A percentile compares a stretch with the other conserved stretches of the same genome.
Conservation (phyloP, 1,140 invertebrate genomes). For the Hyposmocoma kahamanoa region DNA sequence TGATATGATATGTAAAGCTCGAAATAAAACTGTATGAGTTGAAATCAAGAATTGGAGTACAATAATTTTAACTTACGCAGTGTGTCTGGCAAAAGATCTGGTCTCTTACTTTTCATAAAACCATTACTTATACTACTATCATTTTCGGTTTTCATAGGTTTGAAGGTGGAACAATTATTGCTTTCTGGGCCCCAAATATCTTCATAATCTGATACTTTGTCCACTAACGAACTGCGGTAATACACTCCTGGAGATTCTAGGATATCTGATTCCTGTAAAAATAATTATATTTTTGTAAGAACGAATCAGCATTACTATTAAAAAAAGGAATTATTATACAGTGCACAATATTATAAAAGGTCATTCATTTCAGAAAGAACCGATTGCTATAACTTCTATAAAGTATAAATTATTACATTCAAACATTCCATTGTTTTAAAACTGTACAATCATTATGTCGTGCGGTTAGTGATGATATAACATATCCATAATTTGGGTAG, state of each 20-base stretch:
- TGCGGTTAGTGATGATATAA: conserved; percentile 43
- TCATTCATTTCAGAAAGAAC: no score
- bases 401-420: no score
- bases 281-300: neutral
- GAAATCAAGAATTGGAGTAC: neutral
- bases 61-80: conserved; percentile 69
- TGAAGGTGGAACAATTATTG: conserved; percentile 75
- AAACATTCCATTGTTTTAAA: neutral
- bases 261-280: conserved; percentile 87
- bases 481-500: conserved; percentile 22
- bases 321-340: neutral
- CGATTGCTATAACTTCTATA: no score
- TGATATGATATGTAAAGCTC: no score
- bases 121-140: conserved; percentile 70
- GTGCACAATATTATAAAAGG: neutral
- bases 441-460: conserved; percentile 9
- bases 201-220: conserved; percentile 96
- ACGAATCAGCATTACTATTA: neutral
- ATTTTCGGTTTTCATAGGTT: conserved; percentile 70
- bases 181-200: conserved; percentile 90
- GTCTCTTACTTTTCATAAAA: conserved; percentile 73
- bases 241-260: conserved; percentile 87
- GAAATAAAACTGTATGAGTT: neutral
- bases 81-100: conserved; percentile 80
- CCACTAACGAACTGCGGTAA: conserved; percentile 88